Percentiles rank a stretch among this genome's conserved stretches.
Evolutionary conservation across 2,113 vertebrate species (phyloP).

Genomic region (Perognathus longimembris): DNA sequence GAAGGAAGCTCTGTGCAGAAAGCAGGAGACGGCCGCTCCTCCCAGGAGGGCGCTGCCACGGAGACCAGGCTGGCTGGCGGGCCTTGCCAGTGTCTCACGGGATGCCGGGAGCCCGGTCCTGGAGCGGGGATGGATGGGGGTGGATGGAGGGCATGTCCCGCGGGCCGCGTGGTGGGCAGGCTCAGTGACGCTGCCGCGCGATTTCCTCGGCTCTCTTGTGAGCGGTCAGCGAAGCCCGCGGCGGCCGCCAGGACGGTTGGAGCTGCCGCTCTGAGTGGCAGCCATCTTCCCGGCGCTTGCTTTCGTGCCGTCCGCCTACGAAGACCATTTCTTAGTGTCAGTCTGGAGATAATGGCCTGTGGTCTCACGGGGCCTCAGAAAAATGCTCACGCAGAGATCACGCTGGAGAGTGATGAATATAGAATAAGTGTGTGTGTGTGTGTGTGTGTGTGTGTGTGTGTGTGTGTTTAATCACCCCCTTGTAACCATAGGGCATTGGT

Average conservation of each 20-base stretch:
- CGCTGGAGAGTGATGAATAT: not conserved
- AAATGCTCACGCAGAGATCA: not conserved
- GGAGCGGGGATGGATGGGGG: not conserved
- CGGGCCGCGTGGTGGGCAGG: too few species aligned
- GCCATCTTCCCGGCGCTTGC: accelerated
- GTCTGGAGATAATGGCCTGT: not conserved
- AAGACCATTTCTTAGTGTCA: not conserved
- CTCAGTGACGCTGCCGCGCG: too few species aligned
- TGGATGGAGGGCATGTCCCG: too few species aligned
- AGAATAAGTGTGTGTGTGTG: not conserved
- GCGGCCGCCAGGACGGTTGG: too few species aligned
- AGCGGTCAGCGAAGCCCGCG: not conserved
- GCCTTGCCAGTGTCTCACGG: too few species aligned
- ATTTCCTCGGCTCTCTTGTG: not conserved
- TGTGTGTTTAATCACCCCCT: too few species aligned
- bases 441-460: too few species aligned
- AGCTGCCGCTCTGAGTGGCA: too few species aligned
- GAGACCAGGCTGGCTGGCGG: accelerated
- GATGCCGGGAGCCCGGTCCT: not conserved
- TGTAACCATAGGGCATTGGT: not conserved
- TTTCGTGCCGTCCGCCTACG: not conserved
- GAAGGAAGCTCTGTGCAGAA: not conserved
- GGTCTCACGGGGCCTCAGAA: not conserved
- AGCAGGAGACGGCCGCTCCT: not conserved
- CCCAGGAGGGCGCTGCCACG: not conserved